These are phyloP conservation scores for Paramormyrops hopkinsi DNA, from an alignment of 2,797 vertebrate genomes.

Conservation along the genomic window DNA sequence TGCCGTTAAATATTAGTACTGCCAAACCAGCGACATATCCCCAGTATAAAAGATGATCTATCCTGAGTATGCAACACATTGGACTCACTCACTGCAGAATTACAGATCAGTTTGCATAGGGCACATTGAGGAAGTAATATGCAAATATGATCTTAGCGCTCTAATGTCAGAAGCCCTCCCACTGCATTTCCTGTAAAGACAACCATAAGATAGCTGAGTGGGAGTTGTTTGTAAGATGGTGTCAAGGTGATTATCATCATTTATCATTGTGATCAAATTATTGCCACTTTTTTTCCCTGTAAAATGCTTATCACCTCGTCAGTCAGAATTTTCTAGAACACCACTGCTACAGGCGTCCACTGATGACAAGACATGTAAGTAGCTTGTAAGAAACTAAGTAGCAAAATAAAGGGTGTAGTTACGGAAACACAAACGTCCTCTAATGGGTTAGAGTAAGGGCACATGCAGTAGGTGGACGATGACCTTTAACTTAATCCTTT, in stretches of 20 bases:
- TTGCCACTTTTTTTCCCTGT: constrained; percentile 32
- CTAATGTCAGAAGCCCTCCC: constrained; percentile 57
- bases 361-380: not conserved
- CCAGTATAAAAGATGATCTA: not conserved
- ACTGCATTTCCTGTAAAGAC: constrained; percentile 54
- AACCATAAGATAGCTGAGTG: constrained; percentile 35
- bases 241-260: constrained; percentile 36
- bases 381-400: not conserved
- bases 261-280: constrained; percentile 35
- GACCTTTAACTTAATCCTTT: not conserved
- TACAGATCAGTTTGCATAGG: not conserved
- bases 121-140: constrained; percentile 15
- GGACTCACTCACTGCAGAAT: not conserved
- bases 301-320: not conserved
- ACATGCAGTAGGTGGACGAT: not conserved
- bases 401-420: not conserved
- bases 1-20: not conserved
- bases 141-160: constrained; percentile 47
- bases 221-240: constrained; percentile 48
- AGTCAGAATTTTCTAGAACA: not conserved
- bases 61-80: not conserved
- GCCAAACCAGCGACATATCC: not conserved
- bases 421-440: not conserved
- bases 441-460: not conserved
- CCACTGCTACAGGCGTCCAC: not conserved